A percentile compares a stretch with the other conserved stretches of the same genome.
phyloP scores from a whole-genome alignment of 2,888 invertebrate genomes.

The Acanthacorydalis orientalis region DNA sequence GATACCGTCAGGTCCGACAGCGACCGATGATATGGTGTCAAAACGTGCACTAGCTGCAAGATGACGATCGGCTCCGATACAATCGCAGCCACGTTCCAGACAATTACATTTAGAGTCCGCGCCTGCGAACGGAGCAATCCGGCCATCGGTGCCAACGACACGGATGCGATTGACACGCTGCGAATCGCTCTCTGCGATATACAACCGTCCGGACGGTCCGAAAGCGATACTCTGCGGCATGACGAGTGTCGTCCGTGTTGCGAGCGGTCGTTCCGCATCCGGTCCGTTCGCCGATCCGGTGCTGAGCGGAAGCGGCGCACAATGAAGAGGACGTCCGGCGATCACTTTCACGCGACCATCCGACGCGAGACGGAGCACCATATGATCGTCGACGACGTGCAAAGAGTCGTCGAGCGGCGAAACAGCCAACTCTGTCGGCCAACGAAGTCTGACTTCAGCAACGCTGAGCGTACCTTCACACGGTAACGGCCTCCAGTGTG shows the following conservation, averaged over 20 bases:
- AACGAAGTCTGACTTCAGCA: conserved; percentile 85
- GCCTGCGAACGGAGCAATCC: conserved; percentile 85
- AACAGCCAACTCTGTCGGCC: conserved; percentile 91
- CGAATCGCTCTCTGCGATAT: conserved; percentile 90
- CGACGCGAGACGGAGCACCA: conserved; percentile 80
- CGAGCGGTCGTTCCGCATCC: conserved; percentile 69
- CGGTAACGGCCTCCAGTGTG: conserved; percentile 86
- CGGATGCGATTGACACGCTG: conserved; percentile 84
- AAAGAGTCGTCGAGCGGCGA: conserved; percentile 89
- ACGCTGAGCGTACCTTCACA: conserved; percentile 80
- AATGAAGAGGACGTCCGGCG: conserved; percentile 85
- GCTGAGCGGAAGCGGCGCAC: conserved; percentile 20
- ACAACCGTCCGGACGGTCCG: conserved; percentile 79
- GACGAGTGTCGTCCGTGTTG: conserved; percentile 77
- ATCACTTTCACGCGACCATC: conserved; percentile 85
- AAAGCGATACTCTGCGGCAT: conserved; percentile 93
- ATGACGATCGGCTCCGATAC: conserved; percentile 82
- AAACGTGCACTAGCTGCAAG: conserved; percentile 86
- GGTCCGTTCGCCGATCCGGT: conserved; percentile 50
- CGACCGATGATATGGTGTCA: conserved; percentile 82
- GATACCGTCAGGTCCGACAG: conserved; percentile 85
- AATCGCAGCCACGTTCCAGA: conserved; percentile 77
- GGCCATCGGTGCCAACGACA: conserved; percentile 83
- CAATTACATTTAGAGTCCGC: conserved; percentile 90
- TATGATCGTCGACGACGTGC: conserved; percentile 92